These are phyloP conservation scores for Rhabdomys pumilio DNA, from an alignment of 2,797 vertebrate genomes.

Conservation along the genomic window DNA sequence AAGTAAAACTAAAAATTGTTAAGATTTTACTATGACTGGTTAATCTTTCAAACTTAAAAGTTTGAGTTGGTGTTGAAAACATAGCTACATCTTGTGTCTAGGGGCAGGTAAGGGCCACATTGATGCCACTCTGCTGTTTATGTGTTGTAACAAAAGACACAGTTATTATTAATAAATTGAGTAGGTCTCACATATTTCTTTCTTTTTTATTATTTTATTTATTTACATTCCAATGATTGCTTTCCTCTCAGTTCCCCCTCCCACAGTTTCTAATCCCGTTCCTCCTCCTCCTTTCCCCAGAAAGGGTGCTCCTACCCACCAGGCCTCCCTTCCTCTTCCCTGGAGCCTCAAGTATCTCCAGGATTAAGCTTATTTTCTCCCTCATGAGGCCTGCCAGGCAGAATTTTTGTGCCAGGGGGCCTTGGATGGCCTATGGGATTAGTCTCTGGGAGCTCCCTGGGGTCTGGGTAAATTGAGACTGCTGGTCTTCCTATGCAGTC, in stretches of 20 bases:
- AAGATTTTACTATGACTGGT: not conserved
- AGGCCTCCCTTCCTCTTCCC: not conserved
- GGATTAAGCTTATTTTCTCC: not conserved
- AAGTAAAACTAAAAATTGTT: not conserved
- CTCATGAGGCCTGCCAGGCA: not conserved
- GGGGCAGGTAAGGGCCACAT: fast-evolving
- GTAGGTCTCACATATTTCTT: not conserved
- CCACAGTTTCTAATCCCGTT: not conserved
- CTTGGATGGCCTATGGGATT: not conserved
- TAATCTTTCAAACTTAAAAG: not conserved
- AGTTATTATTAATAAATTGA: not conserved
- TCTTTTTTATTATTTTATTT: not conserved
- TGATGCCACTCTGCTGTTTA: not conserved
- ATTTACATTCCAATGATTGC: not conserved
- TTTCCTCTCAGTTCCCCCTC: too few species aligned
- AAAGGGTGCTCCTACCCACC: not conserved
- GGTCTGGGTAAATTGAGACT: not conserved
- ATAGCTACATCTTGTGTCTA: not conserved
- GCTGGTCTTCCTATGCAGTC: not conserved
- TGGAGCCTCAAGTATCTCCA: not conserved
- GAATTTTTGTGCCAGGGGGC: too few species aligned
- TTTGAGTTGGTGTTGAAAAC: not conserved
- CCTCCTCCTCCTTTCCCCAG: not conserved
- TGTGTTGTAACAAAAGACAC: not conserved
- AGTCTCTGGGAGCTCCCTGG: not conserved